These are phyloP conservation scores for Chironomus tentans DNA, from an alignment of 2,888 invertebrate species.

Conservation along the genomic window DNA sequence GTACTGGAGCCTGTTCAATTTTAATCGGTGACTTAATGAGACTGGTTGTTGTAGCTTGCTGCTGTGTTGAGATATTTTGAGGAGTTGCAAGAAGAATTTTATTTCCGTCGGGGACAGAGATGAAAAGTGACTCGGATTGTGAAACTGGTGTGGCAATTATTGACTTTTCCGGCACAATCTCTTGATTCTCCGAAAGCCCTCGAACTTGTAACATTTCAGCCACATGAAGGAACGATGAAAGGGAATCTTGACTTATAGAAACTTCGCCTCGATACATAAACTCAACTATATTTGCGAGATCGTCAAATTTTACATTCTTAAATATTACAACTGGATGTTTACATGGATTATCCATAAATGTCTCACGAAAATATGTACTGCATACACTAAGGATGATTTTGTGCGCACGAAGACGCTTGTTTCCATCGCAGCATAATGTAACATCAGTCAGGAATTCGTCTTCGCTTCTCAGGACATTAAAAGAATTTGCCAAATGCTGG, in stretches of 20 bases:
- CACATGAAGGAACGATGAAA: slow-evolving; percentile 67
- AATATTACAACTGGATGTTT: slow-evolving; percentile 74
- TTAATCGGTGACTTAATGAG: slow-evolving; percentile 6
- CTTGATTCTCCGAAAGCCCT: slow-evolving; percentile 57
- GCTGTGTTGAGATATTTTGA: slow-evolving; percentile 12
- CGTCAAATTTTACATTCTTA: slow-evolving; percentile 67
- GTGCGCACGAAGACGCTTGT: slow-evolving; percentile 66
- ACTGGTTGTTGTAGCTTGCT: background rate
- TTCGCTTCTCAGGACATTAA: slow-evolving; percentile 60
- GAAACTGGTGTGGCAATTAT: background rate
- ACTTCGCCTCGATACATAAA: slow-evolving; percentile 81
- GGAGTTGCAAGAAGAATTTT: slow-evolving; percentile 16
- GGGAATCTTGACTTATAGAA: slow-evolving; percentile 67
- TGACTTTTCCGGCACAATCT: slow-evolving; percentile 32
- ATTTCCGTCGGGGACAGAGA: slow-evolving; percentile 17
- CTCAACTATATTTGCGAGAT: slow-evolving; percentile 66
- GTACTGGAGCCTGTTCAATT: slow-evolving; percentile 1
- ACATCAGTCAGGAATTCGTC: slow-evolving; percentile 68
- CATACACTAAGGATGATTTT: slow-evolving; percentile 78
- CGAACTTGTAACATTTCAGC: slow-evolving; percentile 69
- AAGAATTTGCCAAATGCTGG: slow-evolving; percentile 68
- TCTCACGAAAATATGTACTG: slow-evolving; percentile 67
- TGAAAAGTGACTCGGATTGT: slow-evolving; percentile 12
- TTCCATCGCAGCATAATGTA: slow-evolving; percentile 75
- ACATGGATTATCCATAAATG: slow-evolving; percentile 67